Evolutionary conservation across 2,888 invertebrate species (phyloP).

Genomic region (Microctonus brassicae): DNA sequence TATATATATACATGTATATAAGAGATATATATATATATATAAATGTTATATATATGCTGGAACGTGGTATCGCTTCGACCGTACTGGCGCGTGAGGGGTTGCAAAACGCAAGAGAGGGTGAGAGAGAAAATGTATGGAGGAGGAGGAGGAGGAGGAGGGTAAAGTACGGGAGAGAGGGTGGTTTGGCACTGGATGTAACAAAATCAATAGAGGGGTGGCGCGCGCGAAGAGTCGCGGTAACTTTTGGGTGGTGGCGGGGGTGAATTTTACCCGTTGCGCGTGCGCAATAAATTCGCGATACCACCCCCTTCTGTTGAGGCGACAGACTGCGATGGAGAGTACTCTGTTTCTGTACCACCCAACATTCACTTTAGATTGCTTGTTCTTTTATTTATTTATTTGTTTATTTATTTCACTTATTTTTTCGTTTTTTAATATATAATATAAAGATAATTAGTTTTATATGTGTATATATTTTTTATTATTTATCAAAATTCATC

Average conservation of each 20-base stretch:
- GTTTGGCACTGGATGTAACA: slow-evolving; percentile 68
- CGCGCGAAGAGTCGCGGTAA: slow-evolving; percentile 61
- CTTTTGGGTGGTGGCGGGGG: slow-evolving; percentile 66
- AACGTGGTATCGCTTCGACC: slow-evolving; percentile 37
- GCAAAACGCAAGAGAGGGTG: slow-evolving; percentile 4
- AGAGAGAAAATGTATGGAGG: slow-evolving; percentile 11
- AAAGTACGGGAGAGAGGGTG: slow-evolving; percentile 36
- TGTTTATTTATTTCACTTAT: neutral
- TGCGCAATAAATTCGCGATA: slow-evolving; percentile 49
- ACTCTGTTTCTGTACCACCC: slow-evolving; percentile 50
- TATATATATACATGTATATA: slow-evolving; percentile 15
- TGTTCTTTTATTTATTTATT: neutral
- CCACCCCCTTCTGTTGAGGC: slow-evolving; percentile 71
- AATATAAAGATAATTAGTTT: too few species aligned
- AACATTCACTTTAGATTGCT: neutral
- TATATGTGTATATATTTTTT: too few species aligned
- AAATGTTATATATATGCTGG: slow-evolving; percentile 23
- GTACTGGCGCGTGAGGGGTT: slow-evolving; percentile 28
- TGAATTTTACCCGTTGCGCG: slow-evolving; percentile 70
- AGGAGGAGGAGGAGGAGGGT: slow-evolving; percentile 27
- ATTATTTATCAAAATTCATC: too few species aligned
- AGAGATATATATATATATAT: slow-evolving; percentile 23
- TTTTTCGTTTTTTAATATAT: neutral
- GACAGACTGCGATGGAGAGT: slow-evolving; percentile 69
- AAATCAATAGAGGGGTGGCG: slow-evolving; percentile 70